Evolutionary conservation across 2,888 invertebrate species (phyloP), one percentile per base, ranked within the genome.

Genomic region (Pandemis corylana): DNA sequence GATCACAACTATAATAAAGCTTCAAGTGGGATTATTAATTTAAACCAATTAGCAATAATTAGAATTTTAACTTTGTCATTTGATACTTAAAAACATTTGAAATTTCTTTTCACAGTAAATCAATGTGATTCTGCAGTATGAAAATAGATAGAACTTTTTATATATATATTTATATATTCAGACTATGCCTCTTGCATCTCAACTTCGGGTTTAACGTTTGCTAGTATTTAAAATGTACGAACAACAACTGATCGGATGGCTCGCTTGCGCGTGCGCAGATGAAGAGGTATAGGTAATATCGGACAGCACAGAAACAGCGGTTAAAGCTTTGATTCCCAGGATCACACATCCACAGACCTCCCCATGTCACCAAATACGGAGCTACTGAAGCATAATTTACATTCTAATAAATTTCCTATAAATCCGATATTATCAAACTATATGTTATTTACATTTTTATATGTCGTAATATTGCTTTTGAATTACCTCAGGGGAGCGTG

Each of bases 391-490:
- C 94, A 81, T 78, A 71, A 46, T 89, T 89, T 90, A 90, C 84
- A 85, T 82, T 86, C 92, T 93, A 93, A 90, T 91, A 90, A 91
- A 91, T 93, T 93, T 90, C 87, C 93, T 94, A 94, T 93, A 94
- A 94, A 93, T 90, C 88, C 89, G 88, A 91, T 90, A 91, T 91
- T 94, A 94, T 86, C 93, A 94, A 94, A 94, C 94, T 94, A 94
- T 94, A 93, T 89, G 82, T 88, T 91, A 91, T 94, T 90, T 93
- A 94, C 92, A 93, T 89, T 73, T 88, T 91, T 94, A 93, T 94
- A 93, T 94, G 92, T 94, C 94, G 89, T 93, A 93, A 89, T 94
- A 94, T 94, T 94, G 94, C 94, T 94, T 94, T 93, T 91, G 89
- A 91, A 88, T 94, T 93, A 92, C 90, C 87, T 91, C 90, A 87